Conservation (phyloP, 2,888 invertebrate species). For the Nymphalis c-album region DNA sequence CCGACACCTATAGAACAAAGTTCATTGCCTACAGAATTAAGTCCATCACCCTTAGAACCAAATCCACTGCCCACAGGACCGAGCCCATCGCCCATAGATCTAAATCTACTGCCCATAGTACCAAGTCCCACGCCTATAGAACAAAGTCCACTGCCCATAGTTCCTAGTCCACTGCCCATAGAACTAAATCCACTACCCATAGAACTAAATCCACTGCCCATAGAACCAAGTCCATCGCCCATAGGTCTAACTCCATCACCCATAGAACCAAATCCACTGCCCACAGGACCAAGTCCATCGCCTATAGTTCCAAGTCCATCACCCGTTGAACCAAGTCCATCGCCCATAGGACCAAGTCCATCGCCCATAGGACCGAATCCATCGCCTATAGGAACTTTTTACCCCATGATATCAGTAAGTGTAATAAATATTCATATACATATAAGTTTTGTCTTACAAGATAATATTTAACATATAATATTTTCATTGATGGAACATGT, state of each 20-base stretch:
- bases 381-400: conserved; percentile 14
- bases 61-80: not conserved
- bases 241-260: conserved; percentile 7
- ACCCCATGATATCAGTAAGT: conserved; percentile 28
- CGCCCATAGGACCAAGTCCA: not conserved
- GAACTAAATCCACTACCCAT: not conserved
- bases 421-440: not conserved
- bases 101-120: not conserved
- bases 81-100: conserved; percentile 7
- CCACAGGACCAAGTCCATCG: not conserved
- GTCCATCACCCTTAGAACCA: not conserved
- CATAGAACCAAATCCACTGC: not conserved
- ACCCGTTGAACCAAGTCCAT: not conserved
- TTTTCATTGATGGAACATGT: too few relatives aligned
- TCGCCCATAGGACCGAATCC: not conserved
- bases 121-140: not conserved
- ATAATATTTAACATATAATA: too few relatives aligned
- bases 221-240: not conserved
- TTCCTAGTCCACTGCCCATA: not conserved
- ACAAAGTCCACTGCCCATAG: not conserved
- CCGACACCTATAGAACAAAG: too few relatives aligned
- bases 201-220: not conserved
- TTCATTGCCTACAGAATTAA: not conserved
- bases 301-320: not conserved
- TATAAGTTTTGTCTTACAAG: too few relatives aligned